Evolutionary conservation across 2,113 vertebrate genomes (phyloP).

Genomic region (Phaetusa simplex): DNA sequence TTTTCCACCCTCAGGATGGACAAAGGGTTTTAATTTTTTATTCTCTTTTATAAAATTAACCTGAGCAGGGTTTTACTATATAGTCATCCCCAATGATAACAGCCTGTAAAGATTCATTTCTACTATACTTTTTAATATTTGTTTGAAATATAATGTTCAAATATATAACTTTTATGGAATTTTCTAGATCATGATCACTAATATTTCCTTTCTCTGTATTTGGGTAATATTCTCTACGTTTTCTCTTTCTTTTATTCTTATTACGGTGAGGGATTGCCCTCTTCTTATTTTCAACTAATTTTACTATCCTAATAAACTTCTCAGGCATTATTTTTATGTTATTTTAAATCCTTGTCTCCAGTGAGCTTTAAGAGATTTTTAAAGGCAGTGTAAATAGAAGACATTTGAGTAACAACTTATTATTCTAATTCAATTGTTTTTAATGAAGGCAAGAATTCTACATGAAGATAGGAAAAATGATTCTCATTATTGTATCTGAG

Average conservation of each 20-base stretch:
- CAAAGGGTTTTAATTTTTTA: neutral
- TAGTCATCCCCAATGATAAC: neutral
- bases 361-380: neutral
- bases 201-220: neutral
- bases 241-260: neutral
- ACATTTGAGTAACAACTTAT: neutral
- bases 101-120: neutral
- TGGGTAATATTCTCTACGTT: neutral
- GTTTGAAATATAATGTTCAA: neutral
- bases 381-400: neutral
- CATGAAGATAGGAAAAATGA: neutral
- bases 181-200: neutral
- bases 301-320: neutral
- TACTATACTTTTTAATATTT: neutral
- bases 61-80: neutral
- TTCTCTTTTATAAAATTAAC: neutral
- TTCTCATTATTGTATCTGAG: neutral
- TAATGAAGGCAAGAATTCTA: neutral
- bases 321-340: neutral
- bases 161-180: neutral
- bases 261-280: rapidly evolving
- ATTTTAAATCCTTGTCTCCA: neutral
- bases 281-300: neutral
- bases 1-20: neutral
- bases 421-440: neutral